These are phyloP conservation scores for Hiodon tergisus DNA, from an alignment of 2,113 vertebrate species.

Conservation along the genomic window DNA sequence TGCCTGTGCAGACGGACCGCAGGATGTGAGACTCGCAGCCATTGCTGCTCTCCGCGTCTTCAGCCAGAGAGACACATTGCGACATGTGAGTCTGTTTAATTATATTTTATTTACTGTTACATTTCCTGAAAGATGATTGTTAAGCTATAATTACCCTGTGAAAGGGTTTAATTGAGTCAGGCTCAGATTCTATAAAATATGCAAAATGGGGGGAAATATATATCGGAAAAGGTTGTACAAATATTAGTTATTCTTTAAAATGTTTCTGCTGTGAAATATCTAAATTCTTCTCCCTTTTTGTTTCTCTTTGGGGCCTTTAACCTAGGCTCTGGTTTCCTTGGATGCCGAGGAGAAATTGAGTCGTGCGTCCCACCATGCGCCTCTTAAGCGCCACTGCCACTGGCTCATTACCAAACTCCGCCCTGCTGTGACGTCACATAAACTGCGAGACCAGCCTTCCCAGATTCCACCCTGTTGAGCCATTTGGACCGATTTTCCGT, in stretches of 20 bases:
- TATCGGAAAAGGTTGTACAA: no score
- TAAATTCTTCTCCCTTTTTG: background rate
- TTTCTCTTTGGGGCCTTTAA: slow-evolving; percentile 8
- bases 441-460: background rate
- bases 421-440: slow-evolving; percentile 5
- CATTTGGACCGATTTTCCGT: background rate
- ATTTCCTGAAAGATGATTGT: no score
- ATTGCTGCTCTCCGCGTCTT: slow-evolving; percentile 46
- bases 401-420: slow-evolving; percentile 41
- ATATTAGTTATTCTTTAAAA: no score
- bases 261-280: no score
- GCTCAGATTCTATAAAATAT: no score
- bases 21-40: slow-evolving; percentile 56
- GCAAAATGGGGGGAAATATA: no score
- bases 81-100: slow-evolving; percentile 46
- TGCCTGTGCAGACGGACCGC: slow-evolving; percentile 53
- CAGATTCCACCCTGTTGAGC: background rate
- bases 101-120: background rate
- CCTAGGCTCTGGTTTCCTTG: slow-evolving; percentile 45
- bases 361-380: slow-evolving; percentile 30
- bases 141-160: no score
- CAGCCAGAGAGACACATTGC: slow-evolving; percentile 46
- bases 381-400: slow-evolving; percentile 36
- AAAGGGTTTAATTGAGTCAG: no score
- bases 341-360: slow-evolving; percentile 44